Evolutionary conservation across 1,140 invertebrate species (phyloP), one percentile per base, ranked within the genome.

Genomic region (Saccostrea echinata): DNA sequence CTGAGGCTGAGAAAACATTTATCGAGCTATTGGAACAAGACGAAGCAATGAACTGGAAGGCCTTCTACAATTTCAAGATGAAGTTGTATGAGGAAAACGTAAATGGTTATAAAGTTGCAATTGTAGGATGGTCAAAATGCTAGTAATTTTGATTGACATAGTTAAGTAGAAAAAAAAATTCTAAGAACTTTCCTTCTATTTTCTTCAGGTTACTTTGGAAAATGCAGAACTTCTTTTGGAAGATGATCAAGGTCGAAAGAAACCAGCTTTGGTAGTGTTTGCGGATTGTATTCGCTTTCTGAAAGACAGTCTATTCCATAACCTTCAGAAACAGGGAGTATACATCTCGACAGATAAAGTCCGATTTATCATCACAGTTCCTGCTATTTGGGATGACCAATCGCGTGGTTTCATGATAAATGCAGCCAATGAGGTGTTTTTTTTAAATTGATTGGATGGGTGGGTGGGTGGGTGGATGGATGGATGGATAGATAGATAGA

Each of bases 41-140:
- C 21, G 76, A 81, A 1, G 33, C 33, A 21, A 12, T 8, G 3
- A 33, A 33, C 8, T 81, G 76, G 76, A 21, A 33, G 16, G 33
- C 33, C 33, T 81, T 81, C 13, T 43, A 81, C 33, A 81, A 51
- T 21, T 81, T 81, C 30, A 81, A 81, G 43, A 81, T 81, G 76
- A 81, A 81, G 21, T 30, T 81, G 12, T 51, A 81, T 81, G 76
- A 81, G 33, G 11, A 81, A 35, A 13, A 43, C 24, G 30, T 30
- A 81, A 6, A 61, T 43, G 43, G 6, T 43, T 43, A 8, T 43
- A 43, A 43, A 43, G 0, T 43, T 43, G 43, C 9, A 43, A 43
- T 43, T 43, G 6, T 43, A 43, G 43, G 6, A 43, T 8, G 43
- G 43, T 43, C 43, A 4, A 43, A 43, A 43, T 43, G 43, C 43